Evolutionary conservation across 2,888 invertebrate species (phyloP), one percentile per base, ranked within the genome.

Genomic region (Drosophila macrospina): DNA sequence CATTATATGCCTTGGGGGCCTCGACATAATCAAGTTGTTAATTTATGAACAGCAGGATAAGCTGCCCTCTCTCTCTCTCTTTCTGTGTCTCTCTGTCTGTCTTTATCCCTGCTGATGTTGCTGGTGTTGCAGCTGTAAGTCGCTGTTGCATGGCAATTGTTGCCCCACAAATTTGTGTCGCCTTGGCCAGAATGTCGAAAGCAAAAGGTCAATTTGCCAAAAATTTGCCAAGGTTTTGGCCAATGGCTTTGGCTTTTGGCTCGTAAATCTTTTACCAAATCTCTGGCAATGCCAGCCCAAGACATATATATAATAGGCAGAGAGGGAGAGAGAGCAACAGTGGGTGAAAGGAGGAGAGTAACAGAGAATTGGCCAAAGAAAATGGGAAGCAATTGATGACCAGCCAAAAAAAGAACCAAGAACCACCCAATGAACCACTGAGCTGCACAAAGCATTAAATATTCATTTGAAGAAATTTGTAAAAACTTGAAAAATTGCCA

Each of bases 161-260:
- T 60, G 67, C 72, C 51, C 47, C 44, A 39, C 41, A 55, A 68
- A 68, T 39, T 47, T 47, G 39, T 69, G 69, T 69, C 69, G 73
- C 69, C 65, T 71, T 71, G 70, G 70, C 57, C 57, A 47, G 11
- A 42, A 42, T 44, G 32, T 13, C 30, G 44, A 36, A 28, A 28
- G 28, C 28, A 28, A 7, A 56, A 44, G 86, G 86, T 86, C 86
- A 86, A 86, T 81, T 81, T 81, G 83, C 78, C 80, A 81, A 70
- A 81, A 74, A 69, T 82, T 73, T 85, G 79, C 70, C 76, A 75
- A 71, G 74, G 68, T 52, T 52, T 57, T 55, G 67, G 59, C 67
- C 55, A 62, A 67, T 69, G 61, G 47, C 63, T 69, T 59, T 67
- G 62, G 65, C 61, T 54, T 39, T 47, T 44, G 57, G 65, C 66